A percentile compares a stretch with the other conserved stretches of the same genome.
These are phyloP conservation scores for Myiozetetes cayanensis DNA, from an alignment of 2,113 vertebrate genomes.

Conservation along the genomic window DNA sequence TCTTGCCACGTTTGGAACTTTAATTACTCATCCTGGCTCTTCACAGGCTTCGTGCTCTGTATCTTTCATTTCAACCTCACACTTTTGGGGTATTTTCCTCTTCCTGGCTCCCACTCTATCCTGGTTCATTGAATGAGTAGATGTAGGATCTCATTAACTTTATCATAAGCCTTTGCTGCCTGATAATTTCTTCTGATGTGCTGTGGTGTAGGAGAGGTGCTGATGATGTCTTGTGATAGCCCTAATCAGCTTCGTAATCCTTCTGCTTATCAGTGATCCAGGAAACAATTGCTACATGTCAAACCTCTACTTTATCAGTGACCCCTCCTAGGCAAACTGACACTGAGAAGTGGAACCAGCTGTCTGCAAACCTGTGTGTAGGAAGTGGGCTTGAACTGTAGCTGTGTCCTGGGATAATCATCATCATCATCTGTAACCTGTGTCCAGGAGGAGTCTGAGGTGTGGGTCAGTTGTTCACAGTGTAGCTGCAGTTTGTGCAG, in stretches of 20 bases:
- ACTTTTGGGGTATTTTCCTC: not conserved
- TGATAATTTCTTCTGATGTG: constrained; percentile 15
- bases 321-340: not conserved
- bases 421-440: not conserved
- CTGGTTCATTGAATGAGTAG: not conserved
- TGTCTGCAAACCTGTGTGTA: not conserved
- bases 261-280: not conserved
- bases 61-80: not conserved
- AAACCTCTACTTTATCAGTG: not conserved
- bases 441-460: not conserved
- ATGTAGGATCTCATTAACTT: not conserved
- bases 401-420: not conserved
- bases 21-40: not conserved
- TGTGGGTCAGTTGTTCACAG: not conserved
- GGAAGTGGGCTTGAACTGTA: not conserved
- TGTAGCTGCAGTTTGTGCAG: not conserved
- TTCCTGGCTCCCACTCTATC: not conserved
- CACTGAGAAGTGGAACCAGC: not conserved
- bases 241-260: not conserved
- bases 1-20: not conserved
- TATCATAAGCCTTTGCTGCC: not conserved
- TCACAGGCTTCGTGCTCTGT: not conserved
- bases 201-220: not conserved
- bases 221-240: constrained; percentile 26
- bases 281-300: not conserved